Evolutionary conservation across 1,140 invertebrate species (phyloP), one percentile per base, ranked within the genome.

Genomic region (Dendrolimus kikuchii): DNA sequence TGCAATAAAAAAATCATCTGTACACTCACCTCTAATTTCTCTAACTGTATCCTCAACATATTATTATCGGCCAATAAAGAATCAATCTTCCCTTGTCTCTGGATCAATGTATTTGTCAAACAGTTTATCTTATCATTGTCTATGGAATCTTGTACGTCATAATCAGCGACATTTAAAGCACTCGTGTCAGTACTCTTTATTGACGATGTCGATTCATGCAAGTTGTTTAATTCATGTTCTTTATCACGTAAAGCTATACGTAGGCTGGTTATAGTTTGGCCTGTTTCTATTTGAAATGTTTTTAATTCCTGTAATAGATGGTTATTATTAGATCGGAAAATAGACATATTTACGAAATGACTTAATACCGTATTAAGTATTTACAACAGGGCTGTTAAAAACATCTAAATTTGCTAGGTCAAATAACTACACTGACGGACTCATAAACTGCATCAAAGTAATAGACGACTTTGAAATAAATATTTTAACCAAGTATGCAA

Each of bases 71-170:
- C 93, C 51, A 93, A 91, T 39, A 95, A 80, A 49, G 90, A 88
- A 73, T 96, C 95, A 10, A 96, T 81, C 59, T 91, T 90, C 49
- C 91, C 92, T 75, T 96, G 95, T 77, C 95, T 96, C 60, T 93
- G 89, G 55, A 96, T 93, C 8, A 96, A 81, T 43, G 91, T 94
- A 71, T 95, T 92, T 2, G 94, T 95, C 7, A 95, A 81, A 44
- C 70, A 71, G 36, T 78, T 59, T 7, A 83, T 70, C 54, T 79
- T 82, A 7, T 83, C 73, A 7, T 60, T 69, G 37, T 78, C 79
- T 51, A 78, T 68, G 45, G 49, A 53, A 38, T 67, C 62, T 49
- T 71, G 72, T 8, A 66, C 66, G 60, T 69, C 92, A 86, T 59
- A 90, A 87, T 88, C 95, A 89, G 57, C 93, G 67, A 86, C 95